phyloP scores from a whole-genome alignment of 2,113 vertebrate genomes.

The Cryptotis parvus region DNA sequence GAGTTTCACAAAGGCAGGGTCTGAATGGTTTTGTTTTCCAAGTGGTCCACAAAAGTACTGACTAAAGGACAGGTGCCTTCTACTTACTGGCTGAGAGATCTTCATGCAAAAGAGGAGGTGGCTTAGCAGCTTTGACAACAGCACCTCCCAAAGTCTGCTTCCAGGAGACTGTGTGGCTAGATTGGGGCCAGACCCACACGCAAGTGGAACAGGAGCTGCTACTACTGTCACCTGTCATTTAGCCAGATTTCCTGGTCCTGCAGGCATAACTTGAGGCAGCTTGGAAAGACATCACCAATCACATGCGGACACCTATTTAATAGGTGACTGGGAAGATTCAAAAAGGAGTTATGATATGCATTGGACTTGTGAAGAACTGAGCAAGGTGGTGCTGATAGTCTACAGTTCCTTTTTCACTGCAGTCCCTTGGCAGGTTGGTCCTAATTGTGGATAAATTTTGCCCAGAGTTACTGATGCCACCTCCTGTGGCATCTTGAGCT shows the following conservation, averaged over 20 bases:
- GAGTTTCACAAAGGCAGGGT: neutral
- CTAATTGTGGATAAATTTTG: neutral
- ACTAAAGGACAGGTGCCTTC: neutral
- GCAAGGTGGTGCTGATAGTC: neutral
- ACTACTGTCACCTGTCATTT: neutral
- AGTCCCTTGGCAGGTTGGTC: too few species aligned
- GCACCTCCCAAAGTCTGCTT: neutral
- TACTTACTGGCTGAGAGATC: neutral
- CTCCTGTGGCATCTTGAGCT: neutral
- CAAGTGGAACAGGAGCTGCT: too few species aligned
- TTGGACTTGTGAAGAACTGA: neutral
- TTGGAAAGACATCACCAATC: neutral
- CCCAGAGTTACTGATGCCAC: neutral
- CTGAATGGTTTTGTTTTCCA: neutral
- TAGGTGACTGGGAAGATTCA: neutral
- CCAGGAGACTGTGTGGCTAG: rapidly evolving
- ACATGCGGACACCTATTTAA: neutral
- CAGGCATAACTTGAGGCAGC: neutral
- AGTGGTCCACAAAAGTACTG: neutral
- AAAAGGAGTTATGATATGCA: neutral
- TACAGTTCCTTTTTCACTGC: neutral
- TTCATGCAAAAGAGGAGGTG: neutral
- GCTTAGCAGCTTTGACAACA: neutral
- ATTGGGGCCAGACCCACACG: neutral
- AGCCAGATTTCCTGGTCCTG: neutral